A percentile compares a stretch with the other conserved stretches of the same genome.
Evolutionary conservation across 1,140 invertebrate species (phyloP).

Genomic region (Drosophila chauvacae): DNA sequence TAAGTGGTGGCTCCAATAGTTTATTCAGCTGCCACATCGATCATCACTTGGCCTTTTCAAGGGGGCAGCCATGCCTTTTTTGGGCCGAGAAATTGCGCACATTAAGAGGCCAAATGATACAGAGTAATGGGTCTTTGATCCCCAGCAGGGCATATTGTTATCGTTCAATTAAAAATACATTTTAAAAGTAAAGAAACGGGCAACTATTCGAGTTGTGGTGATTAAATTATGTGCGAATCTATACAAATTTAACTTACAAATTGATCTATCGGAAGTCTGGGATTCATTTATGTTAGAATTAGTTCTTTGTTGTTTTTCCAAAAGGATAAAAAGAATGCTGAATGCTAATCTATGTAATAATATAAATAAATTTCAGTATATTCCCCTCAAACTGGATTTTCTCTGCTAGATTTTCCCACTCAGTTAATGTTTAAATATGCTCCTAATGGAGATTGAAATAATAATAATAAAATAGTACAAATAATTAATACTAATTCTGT

Average conservation of each 20-base stretch:
- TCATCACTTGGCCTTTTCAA: constrained; percentile 41
- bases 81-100: neutral
- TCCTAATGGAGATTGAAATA: no score
- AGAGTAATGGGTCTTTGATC: constrained; percentile 1
- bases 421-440: no score
- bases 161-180: neutral
- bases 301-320: no score
- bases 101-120: neutral
- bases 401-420: no score
- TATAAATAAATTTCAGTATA: no score
- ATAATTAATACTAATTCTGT: no score
- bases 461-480: no score
- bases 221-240: neutral
- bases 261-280: neutral
- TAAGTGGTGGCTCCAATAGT: constrained; percentile 62
- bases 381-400: no score
- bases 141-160: neutral
- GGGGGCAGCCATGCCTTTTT: neutral
- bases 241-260: neutral
- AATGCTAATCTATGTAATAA: no score
- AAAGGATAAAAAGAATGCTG: no score
- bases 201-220: neutral
- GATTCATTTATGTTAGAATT: no score
- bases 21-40: constrained; percentile 69
- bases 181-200: neutral